phyloP scores from a whole-genome alignment of 2,113 vertebrate genomes.

The Agapornis roseicollis region DNA sequence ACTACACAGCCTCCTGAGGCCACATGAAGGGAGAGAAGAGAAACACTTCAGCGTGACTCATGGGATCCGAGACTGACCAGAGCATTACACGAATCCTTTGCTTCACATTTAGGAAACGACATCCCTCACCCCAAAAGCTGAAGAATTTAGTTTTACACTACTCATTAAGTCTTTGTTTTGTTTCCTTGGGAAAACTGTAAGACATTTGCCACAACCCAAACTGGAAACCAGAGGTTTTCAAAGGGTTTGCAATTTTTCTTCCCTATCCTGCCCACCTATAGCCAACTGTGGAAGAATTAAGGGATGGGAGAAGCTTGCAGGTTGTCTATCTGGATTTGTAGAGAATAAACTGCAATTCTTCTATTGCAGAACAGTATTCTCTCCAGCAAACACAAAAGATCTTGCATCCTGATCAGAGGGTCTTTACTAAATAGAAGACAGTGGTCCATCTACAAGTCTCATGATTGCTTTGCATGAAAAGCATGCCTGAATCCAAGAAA shows the following conservation, averaged over 20 bases:
- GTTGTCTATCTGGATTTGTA: neutral
- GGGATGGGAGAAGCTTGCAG: neutral
- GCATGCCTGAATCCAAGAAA: conserved; percentile 39
- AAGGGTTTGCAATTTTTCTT: neutral
- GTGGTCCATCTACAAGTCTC: conserved; percentile 1
- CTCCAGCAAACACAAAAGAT: conserved; percentile 15
- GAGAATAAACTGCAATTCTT: neutral
- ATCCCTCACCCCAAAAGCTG: neutral
- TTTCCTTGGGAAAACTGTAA: neutral
- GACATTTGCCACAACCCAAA: neutral
- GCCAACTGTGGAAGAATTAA: neutral
- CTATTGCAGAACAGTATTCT: neutral
- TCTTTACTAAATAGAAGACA: neutral
- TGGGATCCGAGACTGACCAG: conserved; percentile 25
- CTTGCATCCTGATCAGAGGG: neutral
- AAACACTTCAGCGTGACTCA: conserved; percentile 33
- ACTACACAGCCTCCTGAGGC: neutral
- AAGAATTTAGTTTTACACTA: neutral
- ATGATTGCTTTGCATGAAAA: conserved; percentile 27
- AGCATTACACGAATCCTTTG: conserved; percentile 41
- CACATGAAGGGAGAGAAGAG: conserved; percentile 12
- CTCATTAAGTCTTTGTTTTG: neutral
- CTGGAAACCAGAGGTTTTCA: neutral
- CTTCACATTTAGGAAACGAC: conserved; percentile 41
- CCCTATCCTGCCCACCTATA: conserved; percentile 10